These are phyloP conservation scores for Distichodus sexfasciatus DNA, from an alignment of 2,797 vertebrate genomes.

Conservation along the genomic window DNA sequence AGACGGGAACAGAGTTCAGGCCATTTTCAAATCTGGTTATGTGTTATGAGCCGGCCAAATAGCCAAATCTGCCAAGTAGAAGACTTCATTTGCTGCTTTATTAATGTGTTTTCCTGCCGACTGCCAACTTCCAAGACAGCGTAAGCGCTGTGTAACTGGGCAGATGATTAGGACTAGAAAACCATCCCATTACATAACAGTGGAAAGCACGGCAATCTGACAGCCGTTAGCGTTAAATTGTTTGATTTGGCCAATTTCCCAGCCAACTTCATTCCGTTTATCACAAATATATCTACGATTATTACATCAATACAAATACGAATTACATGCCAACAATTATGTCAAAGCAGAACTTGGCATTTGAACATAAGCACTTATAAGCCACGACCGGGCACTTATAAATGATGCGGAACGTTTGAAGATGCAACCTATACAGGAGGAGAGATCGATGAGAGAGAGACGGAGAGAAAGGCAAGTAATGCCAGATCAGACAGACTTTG, in stretches of 20 bases:
- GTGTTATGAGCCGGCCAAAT: slow-evolving; percentile 9
- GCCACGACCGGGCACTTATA: too few relatives aligned
- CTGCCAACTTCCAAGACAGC: slow-evolving; percentile 49
- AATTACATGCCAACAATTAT: too few relatives aligned
- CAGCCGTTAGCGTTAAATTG: background rate
- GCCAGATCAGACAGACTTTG: slow-evolving; percentile 71
- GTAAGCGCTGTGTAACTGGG: slow-evolving; percentile 41
- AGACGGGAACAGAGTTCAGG: slow-evolving; percentile 8
- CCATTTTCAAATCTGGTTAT: slow-evolving; percentile 17
- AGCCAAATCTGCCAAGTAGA: slow-evolving; percentile 28
- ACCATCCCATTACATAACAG: slow-evolving; percentile 28
- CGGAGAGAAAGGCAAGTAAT: slow-evolving; percentile 61
- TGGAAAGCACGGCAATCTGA: slow-evolving; percentile 6
- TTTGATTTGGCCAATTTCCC: background rate
- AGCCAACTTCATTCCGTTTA: background rate
- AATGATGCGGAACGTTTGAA: too few relatives aligned
- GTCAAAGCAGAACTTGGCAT: too few relatives aligned
- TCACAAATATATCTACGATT: too few relatives aligned
- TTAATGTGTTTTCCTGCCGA: slow-evolving; percentile 15
- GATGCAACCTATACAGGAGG: background rate
- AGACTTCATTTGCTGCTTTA: slow-evolving; percentile 18
- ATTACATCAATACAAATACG: too few relatives aligned
- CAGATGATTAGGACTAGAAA: slow-evolving; percentile 34
- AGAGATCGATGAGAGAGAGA: slow-evolving; percentile 40
- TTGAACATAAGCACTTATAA: too few relatives aligned